Percentiles rank a stretch among this genome's conserved stretches.
phyloP scores from a whole-genome alignment of 53 echinoderm and acorn worm species.

The Mesocentrotus franciscanus region DNA sequence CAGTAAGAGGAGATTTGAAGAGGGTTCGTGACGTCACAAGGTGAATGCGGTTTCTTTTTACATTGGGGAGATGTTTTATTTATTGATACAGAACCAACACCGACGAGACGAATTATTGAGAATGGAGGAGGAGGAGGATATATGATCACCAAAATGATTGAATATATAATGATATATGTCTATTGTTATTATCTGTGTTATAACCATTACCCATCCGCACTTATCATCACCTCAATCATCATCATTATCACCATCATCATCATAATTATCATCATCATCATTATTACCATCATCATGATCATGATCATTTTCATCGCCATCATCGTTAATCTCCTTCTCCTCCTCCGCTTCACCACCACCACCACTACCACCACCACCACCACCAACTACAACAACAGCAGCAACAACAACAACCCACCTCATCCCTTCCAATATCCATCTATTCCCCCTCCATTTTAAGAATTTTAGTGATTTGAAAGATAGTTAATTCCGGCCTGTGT shows the following conservation, averaged over 20 bases:
- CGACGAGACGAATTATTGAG: neutral
- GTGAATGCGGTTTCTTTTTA: constrained; percentile 34
- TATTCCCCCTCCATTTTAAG: too few species aligned
- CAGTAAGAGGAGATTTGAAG: constrained; percentile 25
- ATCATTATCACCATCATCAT: neutral
- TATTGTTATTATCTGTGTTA: neutral
- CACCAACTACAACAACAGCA: too few species aligned
- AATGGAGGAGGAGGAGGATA: neutral
- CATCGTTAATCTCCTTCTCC: too few species aligned
- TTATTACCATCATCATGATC: neutral
- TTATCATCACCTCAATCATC: neutral
- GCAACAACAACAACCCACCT: too few species aligned
- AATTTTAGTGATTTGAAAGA: too few species aligned
- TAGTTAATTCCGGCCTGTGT: too few species aligned
- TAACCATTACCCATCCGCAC: neutral
- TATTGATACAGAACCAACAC: constrained; percentile 45
- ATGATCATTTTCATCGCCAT: neutral
- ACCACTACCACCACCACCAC: too few species aligned
- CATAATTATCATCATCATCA: neutral
- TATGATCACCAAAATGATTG: neutral
- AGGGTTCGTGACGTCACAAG: constrained; percentile 30
- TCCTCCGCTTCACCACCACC: too few species aligned
- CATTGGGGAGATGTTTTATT: constrained; percentile 40
- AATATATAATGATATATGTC: neutral
- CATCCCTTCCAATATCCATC: too few species aligned